Conservation (phyloP, 92 coral and sea anemone genomes). For the Phymanthus crucifer region DNA sequence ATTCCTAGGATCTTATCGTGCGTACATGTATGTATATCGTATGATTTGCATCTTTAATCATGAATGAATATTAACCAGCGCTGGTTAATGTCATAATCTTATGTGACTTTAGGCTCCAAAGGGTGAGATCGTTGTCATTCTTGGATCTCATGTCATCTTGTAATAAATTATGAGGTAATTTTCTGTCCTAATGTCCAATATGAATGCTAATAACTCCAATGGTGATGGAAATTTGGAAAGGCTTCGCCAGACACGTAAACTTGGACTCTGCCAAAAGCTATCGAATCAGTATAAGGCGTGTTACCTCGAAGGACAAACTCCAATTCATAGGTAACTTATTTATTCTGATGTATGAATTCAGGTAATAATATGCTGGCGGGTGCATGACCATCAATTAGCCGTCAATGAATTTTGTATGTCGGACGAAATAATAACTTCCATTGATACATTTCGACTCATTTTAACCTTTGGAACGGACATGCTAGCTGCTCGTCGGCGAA, state of each 20-base stretch:
- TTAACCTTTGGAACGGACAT: background rate
- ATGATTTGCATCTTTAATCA: background rate
- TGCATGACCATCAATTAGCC: background rate
- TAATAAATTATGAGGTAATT: background rate
- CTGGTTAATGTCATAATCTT: background rate
- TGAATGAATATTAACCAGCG: background rate
- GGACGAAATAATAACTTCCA: background rate
- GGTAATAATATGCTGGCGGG: background rate
- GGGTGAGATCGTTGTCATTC: background rate
- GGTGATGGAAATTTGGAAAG: slow-evolving; percentile 21
- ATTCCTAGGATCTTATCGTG: background rate
- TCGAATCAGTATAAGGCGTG: slow-evolving; percentile 49
- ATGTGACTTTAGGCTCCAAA: too few species aligned
- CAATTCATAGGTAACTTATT: slow-evolving; percentile 51
- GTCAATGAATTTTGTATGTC: background rate
- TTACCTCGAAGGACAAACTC: slow-evolving; percentile 69
- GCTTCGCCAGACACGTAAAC: slow-evolving; percentile 69
- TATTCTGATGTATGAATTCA: background rate
- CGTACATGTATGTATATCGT: background rate
- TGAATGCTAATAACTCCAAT: background rate
- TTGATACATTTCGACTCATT: background rate
- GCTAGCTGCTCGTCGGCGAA: too few species aligned
- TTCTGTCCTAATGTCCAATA: background rate
- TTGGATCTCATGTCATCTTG: background rate
- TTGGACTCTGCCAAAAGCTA: slow-evolving; percentile 65